A percentile compares a stretch with the other conserved stretches of the same genome.
phyloP scores from a whole-genome alignment of 2,113 vertebrate genomes.

The Otocyon megalotis region DNA sequence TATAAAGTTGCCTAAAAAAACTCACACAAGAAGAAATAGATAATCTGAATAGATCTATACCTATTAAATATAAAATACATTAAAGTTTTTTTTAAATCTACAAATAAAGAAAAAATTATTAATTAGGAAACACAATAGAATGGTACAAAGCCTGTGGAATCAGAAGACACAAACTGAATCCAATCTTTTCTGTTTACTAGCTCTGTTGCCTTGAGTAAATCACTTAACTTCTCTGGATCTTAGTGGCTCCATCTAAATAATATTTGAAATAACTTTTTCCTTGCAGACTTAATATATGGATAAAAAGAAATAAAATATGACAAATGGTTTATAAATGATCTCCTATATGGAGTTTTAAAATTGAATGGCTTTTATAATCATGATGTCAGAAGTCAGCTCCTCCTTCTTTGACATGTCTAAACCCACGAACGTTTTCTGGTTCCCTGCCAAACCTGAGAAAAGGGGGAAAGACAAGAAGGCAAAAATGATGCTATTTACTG shows the following conservation, averaged over 20 bases:
- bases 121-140: not conserved
- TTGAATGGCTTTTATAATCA: not conserved
- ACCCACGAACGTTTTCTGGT: not conserved
- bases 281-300: not conserved
- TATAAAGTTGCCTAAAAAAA: not conserved
- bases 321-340: not conserved
- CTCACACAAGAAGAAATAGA: not conserved
- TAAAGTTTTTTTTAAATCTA: not conserved
- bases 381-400: not conserved
- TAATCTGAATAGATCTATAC: not conserved
- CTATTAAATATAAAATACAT: not conserved
- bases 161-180: not conserved
- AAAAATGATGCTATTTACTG: not conserved
- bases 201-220: not conserved
- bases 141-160: not conserved
- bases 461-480: not conserved
- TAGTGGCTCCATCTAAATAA: not conserved
- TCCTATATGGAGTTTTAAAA: not conserved
- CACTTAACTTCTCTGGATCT: not conserved
- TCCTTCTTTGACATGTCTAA: not conserved
- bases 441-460: not conserved
- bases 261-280: not conserved
- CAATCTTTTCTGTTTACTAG: not conserved
- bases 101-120: not conserved
- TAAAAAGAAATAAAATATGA: slow-evolving; percentile 42